Conservation (phyloP, 2,797 vertebrate species). For the Sandelia bainsii region DNA sequence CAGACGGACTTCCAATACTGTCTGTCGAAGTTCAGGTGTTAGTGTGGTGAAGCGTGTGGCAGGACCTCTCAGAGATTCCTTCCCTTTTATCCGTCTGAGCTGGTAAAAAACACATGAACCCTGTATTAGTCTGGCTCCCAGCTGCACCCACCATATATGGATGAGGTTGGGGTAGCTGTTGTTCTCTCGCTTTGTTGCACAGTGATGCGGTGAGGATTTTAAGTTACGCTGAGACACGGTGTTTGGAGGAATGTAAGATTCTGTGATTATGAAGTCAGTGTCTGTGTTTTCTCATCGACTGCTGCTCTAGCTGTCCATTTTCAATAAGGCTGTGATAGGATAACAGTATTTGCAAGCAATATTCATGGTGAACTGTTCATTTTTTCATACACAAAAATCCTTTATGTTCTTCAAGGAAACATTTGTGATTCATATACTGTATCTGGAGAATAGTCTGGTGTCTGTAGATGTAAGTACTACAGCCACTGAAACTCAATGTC, state of each 20-base stretch:
- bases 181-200: constrained; percentile 37
- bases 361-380: background rate
- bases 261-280: constrained; percentile 21
- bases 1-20: constrained; percentile 8
- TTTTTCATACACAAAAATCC: background rate
- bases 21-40: constrained; percentile 33
- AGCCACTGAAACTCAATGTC: constrained; percentile 4
- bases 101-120: constrained; percentile 38
- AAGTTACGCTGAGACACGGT: constrained; percentile 8
- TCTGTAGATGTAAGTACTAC: constrained; percentile 5
- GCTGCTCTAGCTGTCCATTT: background rate
- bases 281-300: constrained; percentile 37
- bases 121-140: constrained; percentile 35
- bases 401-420: background rate
- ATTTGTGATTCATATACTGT: background rate
- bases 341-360: background rate
- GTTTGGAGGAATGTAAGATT: constrained; percentile 43
- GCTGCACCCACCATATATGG: constrained; percentile 67
- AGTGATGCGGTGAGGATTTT: constrained; percentile 38
- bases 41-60: constrained; percentile 9
- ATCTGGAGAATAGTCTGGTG: background rate
- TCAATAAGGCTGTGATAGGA: background rate
- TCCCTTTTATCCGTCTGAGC: constrained; percentile 57
- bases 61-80: constrained; percentile 36
- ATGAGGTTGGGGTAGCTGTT: constrained; percentile 32